Evolutionary conservation across 2,113 vertebrate genomes (phyloP), one percentile per base, ranked within the genome.

Genomic region (Mastomys natalensis): DNA sequence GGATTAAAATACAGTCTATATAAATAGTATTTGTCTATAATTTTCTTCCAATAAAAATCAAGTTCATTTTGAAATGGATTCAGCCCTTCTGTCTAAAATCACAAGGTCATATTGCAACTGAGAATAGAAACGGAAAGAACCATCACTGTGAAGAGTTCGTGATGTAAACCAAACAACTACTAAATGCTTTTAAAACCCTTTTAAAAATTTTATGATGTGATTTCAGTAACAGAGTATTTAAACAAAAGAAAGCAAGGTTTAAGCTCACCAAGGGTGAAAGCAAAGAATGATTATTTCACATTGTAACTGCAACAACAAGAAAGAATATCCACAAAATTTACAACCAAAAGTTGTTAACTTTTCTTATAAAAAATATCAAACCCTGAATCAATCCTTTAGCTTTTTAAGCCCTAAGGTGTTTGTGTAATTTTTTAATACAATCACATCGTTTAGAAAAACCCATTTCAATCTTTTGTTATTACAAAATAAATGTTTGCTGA

Each of bases 321-420:
- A 55, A 17, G 1, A 31, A 43, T 21, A 76, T 60, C 1, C 3
- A 82, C 37, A 77, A 55, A 11, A n/a, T 19, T 43, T n/a, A 55
- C 15, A 90, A 22, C 1, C 77, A 91, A 95, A 96, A 92, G 48
- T 37, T 64, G 68, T 45, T 84, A 87, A 76, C 9, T 31, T 93
- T 95, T 92, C 53, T 68, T 64, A n/a, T n/a, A 92, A 45, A n/a
- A 37, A 96, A 92, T 84, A 62, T 21, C 62, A 64, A n/a, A 91
- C 62, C 70, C 95, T 58, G 84, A 78, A 91, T 72, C 82, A 96
- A n/a, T 92, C 40, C n/a, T 68, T 89, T 76, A 62, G 66, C 13
- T 96, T 88, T 77, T 78, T n/a, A 66, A 55, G 91, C 68, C 89
- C 72, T 53, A 84, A 93, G 85, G 2, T 70, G 51, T 90, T 88